phyloP scores from a whole-genome alignment of 2,888 invertebrate genomes.

The Pterostichus niger region DNA sequence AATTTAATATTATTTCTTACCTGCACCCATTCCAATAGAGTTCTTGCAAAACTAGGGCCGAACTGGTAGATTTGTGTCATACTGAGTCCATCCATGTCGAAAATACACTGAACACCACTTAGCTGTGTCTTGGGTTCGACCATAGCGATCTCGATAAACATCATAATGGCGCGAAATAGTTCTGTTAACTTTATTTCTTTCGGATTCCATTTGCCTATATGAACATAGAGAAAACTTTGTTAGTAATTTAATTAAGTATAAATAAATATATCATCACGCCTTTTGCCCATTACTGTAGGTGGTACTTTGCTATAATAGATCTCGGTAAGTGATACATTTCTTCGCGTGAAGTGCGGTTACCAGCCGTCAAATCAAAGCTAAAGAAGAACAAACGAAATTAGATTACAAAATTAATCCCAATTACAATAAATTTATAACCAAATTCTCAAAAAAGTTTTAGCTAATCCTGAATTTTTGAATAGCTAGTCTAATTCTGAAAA shows the following conservation, averaged over 20 bases:
- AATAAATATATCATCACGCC: too few relatives aligned
- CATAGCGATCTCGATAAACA: slow-evolving; percentile 87
- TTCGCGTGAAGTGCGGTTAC: too few relatives aligned
- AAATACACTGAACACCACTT: slow-evolving; percentile 85
- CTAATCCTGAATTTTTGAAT: too few relatives aligned
- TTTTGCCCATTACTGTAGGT: too few relatives aligned
- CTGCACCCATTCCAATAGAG: slow-evolving; percentile 86
- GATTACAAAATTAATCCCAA: background rate
- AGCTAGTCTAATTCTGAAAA: too few relatives aligned
- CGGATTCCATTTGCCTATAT: slow-evolving; percentile 86
- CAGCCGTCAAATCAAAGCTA: too few relatives aligned
- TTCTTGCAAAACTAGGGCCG: slow-evolving; percentile 87
- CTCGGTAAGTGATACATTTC: too few relatives aligned
- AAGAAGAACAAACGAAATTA: slow-evolving; percentile 64
- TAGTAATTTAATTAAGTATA: too few relatives aligned
- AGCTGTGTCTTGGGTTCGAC: slow-evolving; percentile 90
- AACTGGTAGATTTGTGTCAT: slow-evolving; percentile 87
- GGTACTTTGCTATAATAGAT: too few relatives aligned
- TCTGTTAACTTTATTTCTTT: slow-evolving; percentile 83
- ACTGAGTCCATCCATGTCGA: slow-evolving; percentile 88
- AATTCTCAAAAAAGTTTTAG: too few relatives aligned
- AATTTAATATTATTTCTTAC: slow-evolving; percentile 72
- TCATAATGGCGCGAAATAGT: slow-evolving; percentile 85
- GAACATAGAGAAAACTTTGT: too few relatives aligned
- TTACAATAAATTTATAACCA: too few relatives aligned